These are phyloP conservation scores for Argya squamiceps DNA, from an alignment of 2,797 vertebrate species.

Conservation along the genomic window DNA sequence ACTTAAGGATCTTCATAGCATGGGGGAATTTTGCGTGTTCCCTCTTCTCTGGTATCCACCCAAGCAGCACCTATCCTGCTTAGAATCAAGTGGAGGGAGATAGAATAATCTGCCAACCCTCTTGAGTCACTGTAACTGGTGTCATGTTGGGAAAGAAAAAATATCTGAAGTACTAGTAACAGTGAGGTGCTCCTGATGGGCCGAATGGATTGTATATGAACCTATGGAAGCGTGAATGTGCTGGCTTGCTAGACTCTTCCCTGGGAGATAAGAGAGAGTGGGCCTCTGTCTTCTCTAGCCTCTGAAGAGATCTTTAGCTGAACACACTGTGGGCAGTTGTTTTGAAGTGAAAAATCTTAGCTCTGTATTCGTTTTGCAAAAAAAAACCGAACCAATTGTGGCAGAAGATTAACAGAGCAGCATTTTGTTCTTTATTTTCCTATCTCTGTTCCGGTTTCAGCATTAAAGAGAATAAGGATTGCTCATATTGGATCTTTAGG, in stretches of 20 bases:
- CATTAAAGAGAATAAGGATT: not conserved
- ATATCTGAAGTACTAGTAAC: too few species aligned
- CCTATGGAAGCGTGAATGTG: rapidly evolving
- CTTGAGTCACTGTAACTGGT: not conserved
- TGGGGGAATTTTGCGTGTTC: not conserved
- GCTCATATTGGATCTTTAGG: not conserved
- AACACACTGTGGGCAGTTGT: not conserved
- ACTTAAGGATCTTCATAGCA: not conserved
- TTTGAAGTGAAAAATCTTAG: not conserved
- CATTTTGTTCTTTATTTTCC: not conserved
- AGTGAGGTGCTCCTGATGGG: not conserved
- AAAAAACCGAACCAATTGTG: not conserved
- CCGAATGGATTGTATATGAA: not conserved
- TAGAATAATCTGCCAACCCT: not conserved
- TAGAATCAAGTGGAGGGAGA: rapidly evolving
- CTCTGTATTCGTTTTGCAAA: not conserved
- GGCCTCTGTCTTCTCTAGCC: not conserved
- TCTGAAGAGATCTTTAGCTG: not conserved
- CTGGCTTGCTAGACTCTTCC: not conserved
- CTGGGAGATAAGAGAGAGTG: not conserved
- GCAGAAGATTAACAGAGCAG: not conserved
- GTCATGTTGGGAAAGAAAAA: not conserved
- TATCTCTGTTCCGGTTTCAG: not conserved
- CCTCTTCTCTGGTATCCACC: not conserved
- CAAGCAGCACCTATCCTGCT: not conserved